Percentiles rank a stretch among this genome's conserved stretches.
Conservation (phyloP, 2,797 vertebrate species). For the Antrozous pallidus region DNA sequence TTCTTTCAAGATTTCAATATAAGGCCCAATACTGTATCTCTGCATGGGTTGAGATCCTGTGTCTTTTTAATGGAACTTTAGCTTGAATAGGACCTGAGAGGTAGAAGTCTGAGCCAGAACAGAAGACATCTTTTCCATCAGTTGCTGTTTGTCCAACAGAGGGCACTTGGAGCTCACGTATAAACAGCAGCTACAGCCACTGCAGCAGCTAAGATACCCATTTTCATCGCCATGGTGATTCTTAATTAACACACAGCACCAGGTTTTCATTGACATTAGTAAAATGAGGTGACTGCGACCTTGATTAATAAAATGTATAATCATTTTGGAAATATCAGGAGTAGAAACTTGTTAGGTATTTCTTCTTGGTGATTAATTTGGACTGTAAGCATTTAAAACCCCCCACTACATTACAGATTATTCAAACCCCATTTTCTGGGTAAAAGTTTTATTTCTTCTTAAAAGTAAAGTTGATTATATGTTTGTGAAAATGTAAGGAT, state of each 20-base stretch:
- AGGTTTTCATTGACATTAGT: constrained; percentile 73
- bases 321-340: constrained; percentile 76
- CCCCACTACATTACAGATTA: constrained; percentile 71
- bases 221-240: constrained; percentile 72
- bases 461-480: not conserved
- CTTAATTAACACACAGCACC: constrained; percentile 76
- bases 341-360: constrained; percentile 59
- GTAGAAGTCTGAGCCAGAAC: not conserved
- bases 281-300: constrained; percentile 77
- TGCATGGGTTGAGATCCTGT: not conserved
- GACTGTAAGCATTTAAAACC: constrained; percentile 71
- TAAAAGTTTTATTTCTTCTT: constrained; percentile 25
- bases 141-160: constrained; percentile 74
- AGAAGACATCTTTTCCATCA: not conserved
- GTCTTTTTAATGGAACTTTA: constrained; percentile 11
- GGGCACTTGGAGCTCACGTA: constrained; percentile 75
- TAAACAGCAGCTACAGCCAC: not conserved
- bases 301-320: constrained; percentile 81
- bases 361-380: not conserved
- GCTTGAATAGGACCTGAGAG: not conserved
- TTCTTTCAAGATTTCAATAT: not conserved
- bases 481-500: constrained; percentile 17
- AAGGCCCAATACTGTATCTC: not conserved
- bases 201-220: not conserved
- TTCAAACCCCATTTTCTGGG: not conserved